Evolutionary conservation across 2,113 vertebrate genomes (phyloP).

Genomic region (Tachysurus vachellii): DNA sequence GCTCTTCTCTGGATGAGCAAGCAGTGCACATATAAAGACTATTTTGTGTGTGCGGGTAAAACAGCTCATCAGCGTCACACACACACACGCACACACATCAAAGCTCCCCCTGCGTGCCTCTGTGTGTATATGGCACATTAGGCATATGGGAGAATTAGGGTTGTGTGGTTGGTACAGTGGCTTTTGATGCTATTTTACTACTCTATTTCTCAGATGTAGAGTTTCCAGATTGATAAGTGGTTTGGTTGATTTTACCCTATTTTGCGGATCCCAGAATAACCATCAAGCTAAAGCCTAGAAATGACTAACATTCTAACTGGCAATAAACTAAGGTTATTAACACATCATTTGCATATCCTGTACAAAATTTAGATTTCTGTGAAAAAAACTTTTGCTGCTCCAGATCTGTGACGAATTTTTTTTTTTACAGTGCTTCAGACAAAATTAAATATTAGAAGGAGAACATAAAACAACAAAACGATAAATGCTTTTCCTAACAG

Average conservation of each 20-base stretch:
- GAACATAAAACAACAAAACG: background rate
- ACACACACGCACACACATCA: slow-evolving; percentile 31
- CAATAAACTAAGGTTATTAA: background rate
- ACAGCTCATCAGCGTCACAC: slow-evolving; percentile 18
- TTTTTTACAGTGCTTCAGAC: background rate
- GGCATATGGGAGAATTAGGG: slow-evolving; percentile 23
- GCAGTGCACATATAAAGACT: slow-evolving; percentile 6
- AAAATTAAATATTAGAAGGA: background rate
- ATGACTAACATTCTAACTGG: slow-evolving; percentile 9
- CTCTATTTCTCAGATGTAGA: background rate
- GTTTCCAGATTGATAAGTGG: background rate
- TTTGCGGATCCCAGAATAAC: slow-evolving; percentile 1
- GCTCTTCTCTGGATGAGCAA: slow-evolving; percentile 69
- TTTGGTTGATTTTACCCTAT: background rate
- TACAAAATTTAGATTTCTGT: background rate
- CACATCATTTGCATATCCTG: background rate
- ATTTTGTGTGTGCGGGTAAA: slow-evolving; percentile 28
- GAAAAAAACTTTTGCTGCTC: background rate
- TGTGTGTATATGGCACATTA: slow-evolving; percentile 18
- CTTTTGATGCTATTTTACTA: slow-evolving; percentile 26
- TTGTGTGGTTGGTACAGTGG: slow-evolving; percentile 45
- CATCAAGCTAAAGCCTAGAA: background rate
- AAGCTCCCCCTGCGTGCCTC: slow-evolving; percentile 18
- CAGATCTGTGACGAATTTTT: background rate
- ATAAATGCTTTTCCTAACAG: background rate